Base-by-base conservation (phyloP, 2,888 invertebrate genomes). In the Patella caerulea region DNA sequence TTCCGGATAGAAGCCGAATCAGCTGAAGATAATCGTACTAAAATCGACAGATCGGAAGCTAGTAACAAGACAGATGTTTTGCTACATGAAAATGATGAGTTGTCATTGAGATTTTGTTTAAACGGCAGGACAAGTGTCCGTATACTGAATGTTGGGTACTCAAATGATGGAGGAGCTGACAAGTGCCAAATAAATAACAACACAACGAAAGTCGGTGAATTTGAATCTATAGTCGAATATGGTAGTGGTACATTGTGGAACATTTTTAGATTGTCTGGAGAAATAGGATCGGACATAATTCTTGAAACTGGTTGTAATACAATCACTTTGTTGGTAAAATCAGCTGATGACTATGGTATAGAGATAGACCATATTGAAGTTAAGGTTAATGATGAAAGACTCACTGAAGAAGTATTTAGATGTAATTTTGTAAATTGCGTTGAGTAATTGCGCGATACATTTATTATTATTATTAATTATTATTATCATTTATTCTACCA, bases 331-430 rank as follows among this genome's bases (percentile, higher is more conserved):
- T 72, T 71, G 11, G 79, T 84, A 19, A 73, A 79, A 15, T 24
- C 78, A 7, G 59, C 83, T 0, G 85, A 65, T 65, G 9, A 19
- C 11, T 65, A 84, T 78, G 29, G 84, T 17, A 82, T 86, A 15
- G 85, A 85, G 9, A 74, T 86, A 15, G 86, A 86, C 75, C 81
- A 84, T 56, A 75, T 86, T 5, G 82, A 83, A 17, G 75, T 86
- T 2, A 80, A 82, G 3, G 73, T 86, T 7, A 76, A 79, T 7
- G 85, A 86, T 69, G 76, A 82, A 0, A 12, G 19, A 19, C 19
- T 19, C 65, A n/a, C 19, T 19, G 19, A 19, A 34, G 34, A 34
- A 4, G 4, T 34, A 34, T 34, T 34, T 34, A 34, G 3, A 34
- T 34, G 34, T 34, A 34, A 34, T 34, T 2, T 34, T 4, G 34